phyloP scores from a whole-genome alignment of 1,140 invertebrate genomes.

The Nasonia vitripennis region DNA sequence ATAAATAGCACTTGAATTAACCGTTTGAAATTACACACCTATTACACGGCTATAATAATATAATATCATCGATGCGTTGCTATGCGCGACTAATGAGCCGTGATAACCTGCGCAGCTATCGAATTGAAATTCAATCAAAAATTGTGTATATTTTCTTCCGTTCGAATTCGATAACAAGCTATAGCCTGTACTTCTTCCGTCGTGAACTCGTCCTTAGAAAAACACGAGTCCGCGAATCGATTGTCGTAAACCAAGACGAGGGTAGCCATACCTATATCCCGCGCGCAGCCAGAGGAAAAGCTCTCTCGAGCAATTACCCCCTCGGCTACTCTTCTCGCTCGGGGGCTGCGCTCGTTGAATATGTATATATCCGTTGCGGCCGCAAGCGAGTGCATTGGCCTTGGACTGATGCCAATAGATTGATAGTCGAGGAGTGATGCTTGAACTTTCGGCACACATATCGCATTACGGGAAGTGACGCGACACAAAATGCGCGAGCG shows the following conservation, averaged over 20 bases:
- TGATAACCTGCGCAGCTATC: too few species aligned
- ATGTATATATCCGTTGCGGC: constrained; percentile 61
- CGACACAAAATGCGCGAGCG: constrained; percentile 52
- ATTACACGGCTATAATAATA: too few species aligned
- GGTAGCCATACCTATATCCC: not conserved
- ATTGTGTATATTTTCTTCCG: too few species aligned
- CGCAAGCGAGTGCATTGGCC: constrained; percentile 68
- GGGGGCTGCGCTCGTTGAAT: constrained; percentile 60
- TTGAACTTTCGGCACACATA: constrained; percentile 67
- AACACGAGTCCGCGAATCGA: not conserved
- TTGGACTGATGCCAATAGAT: constrained; percentile 72
- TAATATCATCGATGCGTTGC: too few species aligned
- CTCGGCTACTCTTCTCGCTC: constrained; percentile 47
- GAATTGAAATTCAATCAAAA: too few species aligned
- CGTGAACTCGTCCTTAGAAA: not conserved
- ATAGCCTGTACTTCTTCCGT: too few species aligned
- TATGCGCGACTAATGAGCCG: too few species aligned
- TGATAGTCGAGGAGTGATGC: constrained; percentile 72
- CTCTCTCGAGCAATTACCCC: constrained; percentile 60
- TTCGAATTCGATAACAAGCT: too few species aligned
- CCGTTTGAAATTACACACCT: too few species aligned
- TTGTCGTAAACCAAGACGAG: not conserved
- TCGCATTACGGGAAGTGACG: constrained; percentile 71
- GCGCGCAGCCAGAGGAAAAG: constrained; percentile 1
- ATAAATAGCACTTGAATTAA: too few species aligned